Base-by-base conservation (phyloP, 2,888 invertebrate species). In the Urechis unicinctus region DNA sequence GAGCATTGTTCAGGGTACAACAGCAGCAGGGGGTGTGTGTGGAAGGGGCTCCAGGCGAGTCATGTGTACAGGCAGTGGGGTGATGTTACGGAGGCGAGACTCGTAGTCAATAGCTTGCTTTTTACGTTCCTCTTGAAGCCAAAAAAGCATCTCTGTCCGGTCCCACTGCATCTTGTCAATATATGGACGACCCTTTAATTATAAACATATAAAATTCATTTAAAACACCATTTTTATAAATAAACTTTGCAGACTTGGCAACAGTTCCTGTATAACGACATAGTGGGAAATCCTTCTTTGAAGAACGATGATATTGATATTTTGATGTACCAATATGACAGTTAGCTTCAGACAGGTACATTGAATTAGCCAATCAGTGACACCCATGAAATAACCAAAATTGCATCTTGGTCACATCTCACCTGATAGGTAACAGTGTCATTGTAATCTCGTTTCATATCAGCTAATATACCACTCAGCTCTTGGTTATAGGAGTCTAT, bases 121-220 rank as follows among this genome's bases (percentile, higher is more conserved):
- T 49, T 74, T 75, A n/a, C 77, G 54, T 56, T 78, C 78, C 61
- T 78, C 78, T 54, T 74, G 73, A 46, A 78, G 62, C 76, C 76
- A 78, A 58, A 77, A 72, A 29, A 78, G 57, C 77, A 78, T 78
- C 61, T 78, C 78, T 9, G 72, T 71, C 42, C 76, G 63, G 58
- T 78, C 78, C 72, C 73, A 77, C 55, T 75, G 72, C 70, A 78
- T 77, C 63, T 78, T 78, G 50, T 77, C 77, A 26, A 62, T 51
- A 55, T 78, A 78, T n/a, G 73, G 71, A 3, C 78, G 68, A 52
- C 74, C 74, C 74, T 77, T 63, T 21, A 59, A 53, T 21, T n/a
- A 30, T 47, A 25, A 9, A 45, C 21, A 55, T 30, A 2, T 26
- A 48, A 13, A 24, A 50, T 13, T 28, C 47, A 45, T n/a, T 6